Percentiles rank a stretch among this genome's conserved stretches.
Evolutionary conservation across 2,888 invertebrate species (phyloP).

Genomic region (Malthinus seriepunctatus): DNA sequence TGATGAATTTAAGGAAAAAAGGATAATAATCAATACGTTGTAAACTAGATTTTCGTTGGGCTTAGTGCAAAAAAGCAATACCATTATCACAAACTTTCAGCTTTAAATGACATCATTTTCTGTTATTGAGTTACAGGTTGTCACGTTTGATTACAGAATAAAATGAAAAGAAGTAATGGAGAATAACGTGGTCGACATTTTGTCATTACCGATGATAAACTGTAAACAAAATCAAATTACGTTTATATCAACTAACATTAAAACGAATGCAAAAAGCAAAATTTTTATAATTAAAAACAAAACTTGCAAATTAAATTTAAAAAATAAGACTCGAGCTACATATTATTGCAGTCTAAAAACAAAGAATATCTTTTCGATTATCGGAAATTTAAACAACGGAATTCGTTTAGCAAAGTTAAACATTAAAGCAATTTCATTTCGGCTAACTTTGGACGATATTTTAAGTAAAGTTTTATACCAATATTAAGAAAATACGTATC

Average conservation of each 20-base stretch:
- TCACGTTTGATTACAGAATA: slow-evolving; percentile 29
- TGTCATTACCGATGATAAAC: slow-evolving; percentile 20
- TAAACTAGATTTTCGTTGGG: neutral
- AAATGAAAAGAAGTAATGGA: slow-evolving; percentile 21
- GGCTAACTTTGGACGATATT: slow-evolving; percentile 24
- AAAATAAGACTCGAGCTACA: neutral
- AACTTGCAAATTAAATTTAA: no score
- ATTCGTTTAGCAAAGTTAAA: slow-evolving; percentile 31
- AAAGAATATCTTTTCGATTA: slow-evolving; percentile 24
- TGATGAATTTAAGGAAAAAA: no score
- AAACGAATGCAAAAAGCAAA: no score
- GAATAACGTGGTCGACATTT: slow-evolving; percentile 17
- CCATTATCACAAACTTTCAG: slow-evolving; percentile 15
- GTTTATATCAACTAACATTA: neutral
- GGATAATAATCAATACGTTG: no score
- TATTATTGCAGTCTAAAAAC: slow-evolving; percentile 11
- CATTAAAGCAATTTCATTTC: slow-evolving; percentile 28
- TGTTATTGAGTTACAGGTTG: slow-evolving; percentile 42
- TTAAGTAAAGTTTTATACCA: slow-evolving; percentile 22
- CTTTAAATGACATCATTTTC: slow-evolving; percentile 39
- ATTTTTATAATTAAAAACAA: no score
- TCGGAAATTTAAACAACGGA: slow-evolving; percentile 31
- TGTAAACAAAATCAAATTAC: slow-evolving; percentile 21
- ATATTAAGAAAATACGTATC: slow-evolving; percentile 18
- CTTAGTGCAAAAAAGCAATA: neutral